Evolutionary conservation across 2,888 invertebrate genomes (phyloP).

Genomic region (Mimas tiliae): DNA sequence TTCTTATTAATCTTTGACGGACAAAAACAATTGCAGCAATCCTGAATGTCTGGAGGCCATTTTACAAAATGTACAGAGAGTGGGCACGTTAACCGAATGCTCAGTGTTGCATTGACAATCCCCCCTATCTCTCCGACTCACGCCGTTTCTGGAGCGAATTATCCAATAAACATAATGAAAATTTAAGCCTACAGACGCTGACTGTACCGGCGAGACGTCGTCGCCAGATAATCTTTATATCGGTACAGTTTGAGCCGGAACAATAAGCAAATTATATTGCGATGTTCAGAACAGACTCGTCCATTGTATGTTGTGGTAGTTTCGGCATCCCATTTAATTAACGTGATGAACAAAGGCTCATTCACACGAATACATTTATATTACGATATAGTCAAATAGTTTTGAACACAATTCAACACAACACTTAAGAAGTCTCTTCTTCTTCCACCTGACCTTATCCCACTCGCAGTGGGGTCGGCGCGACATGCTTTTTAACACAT

Average conservation of each 20-base stretch:
- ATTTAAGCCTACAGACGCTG: conserved; percentile 80
- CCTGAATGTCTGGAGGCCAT: conserved; percentile 36
- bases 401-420: too few species aligned
- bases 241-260: conserved; percentile 27
- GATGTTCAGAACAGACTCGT: conserved; percentile 20
- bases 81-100: conserved; percentile 63
- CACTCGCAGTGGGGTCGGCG: too few species aligned
- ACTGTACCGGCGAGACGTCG: conserved; percentile 69
- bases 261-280: conserved; percentile 31
- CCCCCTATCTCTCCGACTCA: conserved; percentile 75
- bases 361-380: background rate
- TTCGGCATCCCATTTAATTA: background rate
- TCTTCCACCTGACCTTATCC: too few species aligned
- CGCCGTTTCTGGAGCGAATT: conserved; percentile 74
- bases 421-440: too few species aligned
- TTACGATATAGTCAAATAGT: too few species aligned
- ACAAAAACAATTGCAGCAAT: conserved; percentile 15
- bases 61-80: conserved; percentile 43
- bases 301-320: background rate
- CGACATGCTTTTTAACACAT: too few species aligned
- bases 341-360: background rate
- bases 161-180: conserved; percentile 85
- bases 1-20: background rate
- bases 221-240: conserved; percentile 71
- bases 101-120: conserved; percentile 82